Evolutionary conservation across 2,888 invertebrate species (phyloP).

Genomic region (Limulus polyphemus): DNA sequence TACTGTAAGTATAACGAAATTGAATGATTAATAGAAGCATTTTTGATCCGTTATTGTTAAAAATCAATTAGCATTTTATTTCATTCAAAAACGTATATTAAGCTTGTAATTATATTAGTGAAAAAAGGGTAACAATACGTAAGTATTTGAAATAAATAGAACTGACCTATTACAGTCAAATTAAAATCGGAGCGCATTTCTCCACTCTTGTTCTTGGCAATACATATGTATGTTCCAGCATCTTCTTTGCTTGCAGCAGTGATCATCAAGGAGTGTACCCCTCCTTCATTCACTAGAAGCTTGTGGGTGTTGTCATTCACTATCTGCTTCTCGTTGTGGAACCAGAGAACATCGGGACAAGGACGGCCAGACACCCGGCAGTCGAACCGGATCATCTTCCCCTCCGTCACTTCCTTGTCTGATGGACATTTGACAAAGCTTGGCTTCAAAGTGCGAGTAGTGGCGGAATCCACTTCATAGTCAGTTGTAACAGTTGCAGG

Average conservation of each 20-base stretch:
- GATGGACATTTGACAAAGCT: slow-evolving; percentile 60
- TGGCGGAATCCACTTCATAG: slow-evolving; percentile 18
- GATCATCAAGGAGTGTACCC: slow-evolving; percentile 93
- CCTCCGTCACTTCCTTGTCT: slow-evolving; percentile 79
- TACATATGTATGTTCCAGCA: slow-evolving; percentile 75
- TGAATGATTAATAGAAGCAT: too few relatives aligned
- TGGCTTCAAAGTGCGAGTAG: slow-evolving; percentile 64
- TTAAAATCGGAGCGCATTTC: slow-evolving; percentile 69
- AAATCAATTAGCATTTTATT: too few relatives aligned
- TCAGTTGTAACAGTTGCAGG: slow-evolving; percentile 1
- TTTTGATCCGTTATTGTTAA: too few relatives aligned
- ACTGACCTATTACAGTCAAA: slow-evolving; percentile 35
- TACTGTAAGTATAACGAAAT: too few relatives aligned
- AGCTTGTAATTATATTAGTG: too few relatives aligned
- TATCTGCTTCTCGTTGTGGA: slow-evolving; percentile 68
- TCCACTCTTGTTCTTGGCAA: slow-evolving; percentile 87
- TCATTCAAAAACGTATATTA: too few relatives aligned
- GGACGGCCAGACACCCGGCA: slow-evolving; percentile 87
- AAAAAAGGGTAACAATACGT: too few relatives aligned
- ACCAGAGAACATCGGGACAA: slow-evolving; percentile 88
- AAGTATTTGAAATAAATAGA: too few relatives aligned
- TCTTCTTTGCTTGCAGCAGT: slow-evolving; percentile 73
- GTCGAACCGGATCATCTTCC: slow-evolving; percentile 83
- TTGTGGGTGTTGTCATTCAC: slow-evolving; percentile 83
- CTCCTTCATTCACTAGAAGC: slow-evolving; percentile 90